A percentile compares a stretch with the other conserved stretches of the same genome.
phyloP scores from a whole-genome alignment of 1,140 invertebrate genomes.

The Drosophila oshimai region DNA sequence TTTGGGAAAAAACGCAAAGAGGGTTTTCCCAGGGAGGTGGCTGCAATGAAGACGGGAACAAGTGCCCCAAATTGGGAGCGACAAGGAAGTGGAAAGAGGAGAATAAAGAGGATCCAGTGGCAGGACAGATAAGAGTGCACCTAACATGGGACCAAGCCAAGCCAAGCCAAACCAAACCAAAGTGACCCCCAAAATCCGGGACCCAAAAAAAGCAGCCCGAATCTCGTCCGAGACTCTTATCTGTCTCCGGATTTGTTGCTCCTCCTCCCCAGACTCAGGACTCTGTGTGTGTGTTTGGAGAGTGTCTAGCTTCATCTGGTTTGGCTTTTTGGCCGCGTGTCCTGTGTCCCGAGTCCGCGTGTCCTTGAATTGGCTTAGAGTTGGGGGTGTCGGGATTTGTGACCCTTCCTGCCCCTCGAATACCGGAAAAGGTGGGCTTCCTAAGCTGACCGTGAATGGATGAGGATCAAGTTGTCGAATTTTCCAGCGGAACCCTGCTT shows the following conservation, averaged over 20 bases:
- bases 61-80: constrained; percentile 3
- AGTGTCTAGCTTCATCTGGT: constrained; percentile 1
- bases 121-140: constrained; percentile 27
- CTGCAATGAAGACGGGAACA: constrained; percentile 5
- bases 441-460: constrained; percentile 35
- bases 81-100: constrained; percentile 4
- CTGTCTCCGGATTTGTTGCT: constrained; percentile 20
- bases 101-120: constrained; percentile 14
- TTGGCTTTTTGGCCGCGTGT: constrained; percentile 18
- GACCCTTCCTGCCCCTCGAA: background rate
- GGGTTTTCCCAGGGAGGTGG: background rate
- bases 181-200: constrained; percentile 17
- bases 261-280: too few species aligned
- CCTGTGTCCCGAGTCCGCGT: background rate
- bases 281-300: background rate
- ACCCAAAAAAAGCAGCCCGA: too few species aligned
- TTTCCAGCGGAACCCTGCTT: background rate
- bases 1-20: constrained; percentile 29
- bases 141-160: constrained; percentile 1
- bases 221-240: constrained; percentile 19
- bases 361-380: constrained; percentile 15
- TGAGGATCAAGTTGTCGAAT: constrained; percentile 30
- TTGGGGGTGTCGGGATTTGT: constrained; percentile 19
- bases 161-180: too few species aligned
- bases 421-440: background rate